Conservation (phyloP, 2,888 invertebrate species). For the Tenodera sinensis region DNA sequence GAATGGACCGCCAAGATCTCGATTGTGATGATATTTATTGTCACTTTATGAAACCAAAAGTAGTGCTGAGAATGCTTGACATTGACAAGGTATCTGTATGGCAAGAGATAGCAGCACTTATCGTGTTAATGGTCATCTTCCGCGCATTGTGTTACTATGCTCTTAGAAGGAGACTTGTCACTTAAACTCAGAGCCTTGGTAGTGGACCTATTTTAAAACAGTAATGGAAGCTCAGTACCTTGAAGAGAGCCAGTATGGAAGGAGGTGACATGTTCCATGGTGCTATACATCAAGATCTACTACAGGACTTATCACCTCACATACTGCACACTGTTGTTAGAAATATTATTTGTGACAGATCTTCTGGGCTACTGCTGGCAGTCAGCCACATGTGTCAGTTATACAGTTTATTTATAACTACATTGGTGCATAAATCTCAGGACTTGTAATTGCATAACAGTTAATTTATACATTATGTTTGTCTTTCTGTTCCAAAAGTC, state of each 20-base stretch:
- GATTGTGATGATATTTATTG: slow-evolving; percentile 61
- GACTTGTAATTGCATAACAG: too few relatives aligned
- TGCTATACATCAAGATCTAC: background rate
- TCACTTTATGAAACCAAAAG: slow-evolving; percentile 56
- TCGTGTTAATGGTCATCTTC: slow-evolving; percentile 54
- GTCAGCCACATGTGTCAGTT: background rate
- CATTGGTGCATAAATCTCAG: too few relatives aligned
- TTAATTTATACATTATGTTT: too few relatives aligned
- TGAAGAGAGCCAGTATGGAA: too few relatives aligned
- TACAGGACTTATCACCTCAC: too few relatives aligned
- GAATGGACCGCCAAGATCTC: slow-evolving; percentile 55
- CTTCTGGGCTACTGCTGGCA: background rate
- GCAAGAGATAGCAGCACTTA: slow-evolving; percentile 53
- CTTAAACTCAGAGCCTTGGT: slow-evolving; percentile 39
- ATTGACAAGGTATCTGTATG: slow-evolving; percentile 56
- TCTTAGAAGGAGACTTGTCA: slow-evolving; percentile 53
- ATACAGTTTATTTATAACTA: too few relatives aligned
- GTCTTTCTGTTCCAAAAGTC: too few relatives aligned
- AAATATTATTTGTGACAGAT: background rate
- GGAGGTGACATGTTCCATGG: too few relatives aligned
- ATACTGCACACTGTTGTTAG: background rate
- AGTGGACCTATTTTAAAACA: too few relatives aligned
- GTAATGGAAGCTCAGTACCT: too few relatives aligned
- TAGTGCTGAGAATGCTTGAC: slow-evolving; percentile 57
- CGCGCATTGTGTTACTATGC: slow-evolving; percentile 56